Conservation (phyloP, 2,888 invertebrate genomes). For the Parascotia fuliginaria region DNA sequence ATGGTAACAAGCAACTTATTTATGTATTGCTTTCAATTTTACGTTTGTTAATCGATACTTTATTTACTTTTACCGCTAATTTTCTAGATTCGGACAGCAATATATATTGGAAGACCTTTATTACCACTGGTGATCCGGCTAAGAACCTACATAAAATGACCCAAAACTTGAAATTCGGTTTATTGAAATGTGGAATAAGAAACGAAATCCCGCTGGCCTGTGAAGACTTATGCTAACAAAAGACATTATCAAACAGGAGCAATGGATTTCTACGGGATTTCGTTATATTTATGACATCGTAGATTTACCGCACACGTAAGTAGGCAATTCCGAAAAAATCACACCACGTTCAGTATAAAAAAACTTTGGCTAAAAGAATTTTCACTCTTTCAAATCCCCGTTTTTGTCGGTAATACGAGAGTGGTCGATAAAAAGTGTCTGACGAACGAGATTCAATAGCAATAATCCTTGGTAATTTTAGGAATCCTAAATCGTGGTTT, state of each 20-base stretch:
- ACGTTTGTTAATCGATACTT: too few relatives aligned
- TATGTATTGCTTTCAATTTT: background rate
- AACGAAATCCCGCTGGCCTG: conserved; percentile 54
- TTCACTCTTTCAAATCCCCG: conserved; percentile 28
- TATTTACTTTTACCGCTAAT: conserved; percentile 31
- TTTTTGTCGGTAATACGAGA: conserved; percentile 14
- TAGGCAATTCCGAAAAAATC: conserved; percentile 4
- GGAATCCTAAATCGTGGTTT: conserved; percentile 45
- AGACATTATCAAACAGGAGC: conserved; percentile 58
- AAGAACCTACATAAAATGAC: conserved; percentile 37
- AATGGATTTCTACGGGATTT: conserved; percentile 45
- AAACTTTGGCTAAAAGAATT: conserved; percentile 22
- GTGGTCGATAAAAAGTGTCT: conserved; percentile 21
- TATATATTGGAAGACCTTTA: conserved; percentile 31
- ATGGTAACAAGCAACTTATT: background rate
- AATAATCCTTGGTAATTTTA: conserved; percentile 43
- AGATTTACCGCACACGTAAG: conserved; percentile 22
- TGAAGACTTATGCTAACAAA: conserved; percentile 58
- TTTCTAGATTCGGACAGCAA: conserved; percentile 32
- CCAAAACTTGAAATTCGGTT: conserved; percentile 36
- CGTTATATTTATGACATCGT: conserved; percentile 45
- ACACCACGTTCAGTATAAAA: background rate
- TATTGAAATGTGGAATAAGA: conserved; percentile 59
- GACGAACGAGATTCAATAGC: conserved; percentile 32
- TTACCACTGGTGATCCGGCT: conserved; percentile 38